Evolutionary conservation across 2,113 vertebrate genomes (phyloP).

Genomic region (Scopus umbretta): DNA sequence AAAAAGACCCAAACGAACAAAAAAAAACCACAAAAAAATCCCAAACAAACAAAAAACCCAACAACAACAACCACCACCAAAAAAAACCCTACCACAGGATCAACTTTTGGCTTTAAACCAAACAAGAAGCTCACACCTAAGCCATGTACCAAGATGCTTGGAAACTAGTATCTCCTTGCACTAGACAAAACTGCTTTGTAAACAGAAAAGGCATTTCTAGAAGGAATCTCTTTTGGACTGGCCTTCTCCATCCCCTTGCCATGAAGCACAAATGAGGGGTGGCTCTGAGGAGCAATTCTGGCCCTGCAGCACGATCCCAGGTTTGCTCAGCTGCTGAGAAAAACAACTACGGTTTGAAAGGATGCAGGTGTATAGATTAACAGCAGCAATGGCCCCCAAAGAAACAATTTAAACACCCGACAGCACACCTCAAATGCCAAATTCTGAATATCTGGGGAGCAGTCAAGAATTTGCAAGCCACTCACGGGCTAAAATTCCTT

Average conservation of each 20-base stretch:
- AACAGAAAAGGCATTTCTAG: not conserved
- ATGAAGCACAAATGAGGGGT: accelerated
- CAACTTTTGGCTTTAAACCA: not conserved
- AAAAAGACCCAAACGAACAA: too few relatives aligned
- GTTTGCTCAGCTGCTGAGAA: not conserved
- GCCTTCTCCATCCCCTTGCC: not conserved
- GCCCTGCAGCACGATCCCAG: not conserved
- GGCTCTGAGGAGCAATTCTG: not conserved
- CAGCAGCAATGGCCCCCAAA: not conserved
- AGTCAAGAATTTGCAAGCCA: not conserved
- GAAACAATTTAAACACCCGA: not conserved
- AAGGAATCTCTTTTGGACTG: not conserved
- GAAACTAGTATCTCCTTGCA: not conserved
- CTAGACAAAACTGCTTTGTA: not conserved
- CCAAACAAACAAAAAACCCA: too few relatives aligned
- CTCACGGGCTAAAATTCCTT: not conserved
- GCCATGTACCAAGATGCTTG: not conserved
- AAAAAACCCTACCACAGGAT: too few relatives aligned
- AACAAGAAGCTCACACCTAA: not conserved
- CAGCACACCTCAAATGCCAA: not conserved
- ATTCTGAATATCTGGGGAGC: not conserved
- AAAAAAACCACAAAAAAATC: too few relatives aligned
- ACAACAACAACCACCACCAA: too few relatives aligned
- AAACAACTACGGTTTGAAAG: not conserved
- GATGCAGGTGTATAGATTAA: not conserved